These are phyloP conservation scores for Pseudolycoriella hygida DNA, from an alignment of 2,888 invertebrate species.

Conservation along the genomic window DNA sequence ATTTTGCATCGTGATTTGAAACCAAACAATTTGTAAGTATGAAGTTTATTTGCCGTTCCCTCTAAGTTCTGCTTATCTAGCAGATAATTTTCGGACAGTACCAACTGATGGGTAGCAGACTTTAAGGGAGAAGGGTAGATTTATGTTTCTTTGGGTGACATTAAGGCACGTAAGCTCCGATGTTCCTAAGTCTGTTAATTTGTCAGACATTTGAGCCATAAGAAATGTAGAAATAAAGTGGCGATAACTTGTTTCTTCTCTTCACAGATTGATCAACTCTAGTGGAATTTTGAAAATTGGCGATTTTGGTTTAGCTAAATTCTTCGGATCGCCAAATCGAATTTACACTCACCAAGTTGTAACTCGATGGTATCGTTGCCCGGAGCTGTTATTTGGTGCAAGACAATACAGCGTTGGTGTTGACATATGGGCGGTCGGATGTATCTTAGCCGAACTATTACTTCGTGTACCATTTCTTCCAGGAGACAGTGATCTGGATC, in stretches of 20 bases:
- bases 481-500: conserved; percentile 94
- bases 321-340: conserved; percentile 91
- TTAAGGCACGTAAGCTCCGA: no score
- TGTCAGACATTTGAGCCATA: no score
- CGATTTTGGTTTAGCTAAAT: conserved; percentile 97
- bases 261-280: conserved; percentile 52
- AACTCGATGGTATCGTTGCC: conserved; percentile 83
- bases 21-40: conserved; percentile 71
- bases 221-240: no score
- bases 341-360: conserved; percentile 97
- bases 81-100: no score
- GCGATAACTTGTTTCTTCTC: no score
- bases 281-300: conserved; percentile 91
- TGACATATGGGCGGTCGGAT: conserved; percentile 98
- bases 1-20: conserved; percentile 96
- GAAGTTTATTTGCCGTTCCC: no score
- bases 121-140: no score
- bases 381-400: conserved; percentile 90
- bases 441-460: conserved; percentile 87
- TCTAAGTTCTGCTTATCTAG: no score
- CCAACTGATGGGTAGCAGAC: no score
- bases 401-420: conserved; percentile 88
- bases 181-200: no score
- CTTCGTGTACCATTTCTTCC: conserved; percentile 86
- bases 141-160: no score